Base-by-base conservation (phyloP, 1,140 invertebrate genomes). In the Drosophila bocki region DNA sequence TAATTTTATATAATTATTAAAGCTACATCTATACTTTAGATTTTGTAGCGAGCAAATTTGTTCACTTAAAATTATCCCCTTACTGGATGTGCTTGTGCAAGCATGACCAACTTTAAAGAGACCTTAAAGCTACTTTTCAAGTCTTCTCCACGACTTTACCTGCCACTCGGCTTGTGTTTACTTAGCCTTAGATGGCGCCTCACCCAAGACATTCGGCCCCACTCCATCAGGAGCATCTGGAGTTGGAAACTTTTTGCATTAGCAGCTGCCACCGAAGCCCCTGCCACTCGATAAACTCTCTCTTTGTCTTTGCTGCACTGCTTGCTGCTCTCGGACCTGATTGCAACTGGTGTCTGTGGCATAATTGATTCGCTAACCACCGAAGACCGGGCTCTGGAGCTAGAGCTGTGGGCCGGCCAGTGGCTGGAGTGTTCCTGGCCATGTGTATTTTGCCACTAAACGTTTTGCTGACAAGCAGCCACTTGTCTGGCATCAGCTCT, bases 391-490 rank as follows among this genome's bases (percentile, higher is more conserved):
- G 56, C 62, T 32, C 35, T 33, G 26, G 35, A 48, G 45, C 45
- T 29, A 12, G 12, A 17, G 35, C 39, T 42, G 12, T 17, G 50
- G 41, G 42, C 61, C 41, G 33, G 48, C 37, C 58, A 39, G 48
- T 48, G 61, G 63, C 54, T 67, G 61, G 37, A 56, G 53, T 56
- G 33, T 60, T 79, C 53, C 44, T 35, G 41, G 53, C 75, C 60
- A 58, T 78, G 75, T 85, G 69, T 76, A 53, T 76, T 51, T 80
- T 78, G 74, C 81, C 85, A 81, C 85, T 88, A 88, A 88, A 90
- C 85, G 85, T 81, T 88, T 85, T 88, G 85, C 85, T 88, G 85
- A 88, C 85, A 88, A 75, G 77, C 85, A 91, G 78, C 79, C 84
- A 80, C 65, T 90, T 80, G 82, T 56, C 85, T 64, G 69, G 33